A percentile compares a stretch with the other conserved stretches of the same genome.
These are phyloP conservation scores for Kuschelorhynchus macadamiae DNA, from an alignment of 2,888 invertebrate genomes.

Conservation along the genomic window DNA sequence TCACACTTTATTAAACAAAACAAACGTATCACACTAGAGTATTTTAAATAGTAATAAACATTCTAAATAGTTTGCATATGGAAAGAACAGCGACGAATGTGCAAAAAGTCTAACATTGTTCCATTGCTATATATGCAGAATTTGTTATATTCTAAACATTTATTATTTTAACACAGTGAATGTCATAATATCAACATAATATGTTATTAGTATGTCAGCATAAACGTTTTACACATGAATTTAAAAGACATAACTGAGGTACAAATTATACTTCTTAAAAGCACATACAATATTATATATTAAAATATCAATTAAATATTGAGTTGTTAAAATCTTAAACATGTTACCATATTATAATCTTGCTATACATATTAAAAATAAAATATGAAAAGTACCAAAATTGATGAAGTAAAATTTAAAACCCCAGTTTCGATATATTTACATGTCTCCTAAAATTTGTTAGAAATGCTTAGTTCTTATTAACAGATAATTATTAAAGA, in stretches of 20 bases:
- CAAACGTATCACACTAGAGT: conserved; percentile 63
- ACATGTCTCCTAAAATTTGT: too few species aligned
- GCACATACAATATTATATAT: too few species aligned
- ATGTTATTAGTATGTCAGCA: conserved; percentile 51
- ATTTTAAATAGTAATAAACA: conserved; percentile 66
- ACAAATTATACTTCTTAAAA: too few species aligned
- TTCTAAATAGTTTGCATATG: conserved; percentile 68
- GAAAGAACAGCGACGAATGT: conserved; percentile 68
- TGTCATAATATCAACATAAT: conserved; percentile 58
- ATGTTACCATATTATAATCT: too few species aligned
- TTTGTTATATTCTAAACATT: conserved; percentile 44
- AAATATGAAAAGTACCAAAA: too few species aligned
- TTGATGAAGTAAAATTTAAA: too few species aligned
- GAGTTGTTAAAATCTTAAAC: too few species aligned
- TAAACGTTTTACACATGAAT: conserved; percentile 22
- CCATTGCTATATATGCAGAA: conserved; percentile 54
- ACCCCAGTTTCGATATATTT: too few species aligned
- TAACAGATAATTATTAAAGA: conserved; percentile 28
- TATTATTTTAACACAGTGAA: conserved; percentile 43
- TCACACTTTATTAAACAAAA: conserved; percentile 69
- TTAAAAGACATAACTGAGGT: not conserved
- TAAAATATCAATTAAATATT: too few species aligned
- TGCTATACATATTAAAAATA: too few species aligned
- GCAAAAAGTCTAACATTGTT: conserved; percentile 67
- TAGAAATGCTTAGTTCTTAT: conserved; percentile 19